These are phyloP conservation scores for Oxygymnocypris stewartii DNA, from an alignment of 2,113 vertebrate genomes.

Conservation along the genomic window DNA sequence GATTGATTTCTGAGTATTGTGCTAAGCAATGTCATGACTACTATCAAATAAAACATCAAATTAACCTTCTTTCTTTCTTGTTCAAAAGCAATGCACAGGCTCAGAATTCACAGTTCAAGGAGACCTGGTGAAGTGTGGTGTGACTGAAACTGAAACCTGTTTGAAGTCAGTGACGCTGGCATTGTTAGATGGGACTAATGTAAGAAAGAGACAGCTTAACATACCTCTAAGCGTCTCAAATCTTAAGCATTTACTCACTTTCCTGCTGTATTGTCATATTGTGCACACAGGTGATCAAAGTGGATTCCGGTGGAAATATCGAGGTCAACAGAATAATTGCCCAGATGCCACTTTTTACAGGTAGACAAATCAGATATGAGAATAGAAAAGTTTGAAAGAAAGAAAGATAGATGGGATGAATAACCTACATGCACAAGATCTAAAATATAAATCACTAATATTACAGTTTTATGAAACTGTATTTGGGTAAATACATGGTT, in stretches of 20 bases:
- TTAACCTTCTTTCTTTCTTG: not conserved
- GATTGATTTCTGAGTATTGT: not conserved
- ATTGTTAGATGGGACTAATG: slow-evolving; percentile 68
- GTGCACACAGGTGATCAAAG: slow-evolving; percentile 75
- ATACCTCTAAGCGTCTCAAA: not conserved
- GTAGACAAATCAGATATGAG: slow-evolving; percentile 63
- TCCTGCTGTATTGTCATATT: not conserved
- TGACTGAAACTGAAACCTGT: slow-evolving; percentile 81
- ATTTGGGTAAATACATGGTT: no score
- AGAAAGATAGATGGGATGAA: no score
- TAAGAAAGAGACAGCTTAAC: slow-evolving; percentile 65
- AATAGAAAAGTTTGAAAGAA: not conserved
- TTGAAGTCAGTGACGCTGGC: slow-evolving; percentile 80
- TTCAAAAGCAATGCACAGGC: slow-evolving; percentile 65
- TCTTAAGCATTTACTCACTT: not conserved
- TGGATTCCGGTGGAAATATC: slow-evolving; percentile 79
- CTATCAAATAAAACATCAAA: not conserved
- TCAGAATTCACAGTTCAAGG: slow-evolving; percentile 77
- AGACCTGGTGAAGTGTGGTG: slow-evolving; percentile 83
- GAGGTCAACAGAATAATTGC: slow-evolving; percentile 81
- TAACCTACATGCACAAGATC: no score
- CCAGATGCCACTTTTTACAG: slow-evolving; percentile 82
- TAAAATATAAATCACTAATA: no score
- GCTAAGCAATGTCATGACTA: not conserved
- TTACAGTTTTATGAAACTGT: no score